Conservation (phyloP, 1,140 invertebrate genomes). For the Helicoverpa zea region DNA sequence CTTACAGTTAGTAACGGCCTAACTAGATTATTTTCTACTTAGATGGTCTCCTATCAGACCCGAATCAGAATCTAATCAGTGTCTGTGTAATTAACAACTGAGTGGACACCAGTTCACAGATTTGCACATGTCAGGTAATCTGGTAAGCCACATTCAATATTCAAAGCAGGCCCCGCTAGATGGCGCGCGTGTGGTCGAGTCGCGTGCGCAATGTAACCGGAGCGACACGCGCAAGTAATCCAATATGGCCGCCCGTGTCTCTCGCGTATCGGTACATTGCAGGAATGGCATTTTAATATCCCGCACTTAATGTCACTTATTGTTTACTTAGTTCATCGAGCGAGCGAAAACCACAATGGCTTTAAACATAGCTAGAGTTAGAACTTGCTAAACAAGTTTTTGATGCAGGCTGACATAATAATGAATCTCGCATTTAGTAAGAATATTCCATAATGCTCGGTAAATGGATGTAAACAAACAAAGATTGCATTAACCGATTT, state of each 20-base stretch:
- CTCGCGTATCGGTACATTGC: slow-evolving; percentile 81
- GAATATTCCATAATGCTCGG: slow-evolving; percentile 57
- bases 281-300: slow-evolving; percentile 85
- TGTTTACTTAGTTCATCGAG: slow-evolving; percentile 77
- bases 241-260: slow-evolving; percentile 81
- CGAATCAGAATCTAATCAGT: slow-evolving; percentile 33
- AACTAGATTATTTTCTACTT: background rate
- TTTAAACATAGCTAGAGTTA: slow-evolving; percentile 10
- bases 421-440: slow-evolving; percentile 29
- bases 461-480: slow-evolving; percentile 79
- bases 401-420: slow-evolving; percentile 28
- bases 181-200: slow-evolving; percentile 84
- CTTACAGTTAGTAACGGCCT: too few species aligned
- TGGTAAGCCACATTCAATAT: slow-evolving; percentile 61
- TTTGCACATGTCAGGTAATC: slow-evolving; percentile 49
- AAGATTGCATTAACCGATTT: slow-evolving; percentile 74
- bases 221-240: slow-evolving; percentile 84
- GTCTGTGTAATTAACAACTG: slow-evolving; percentile 50
- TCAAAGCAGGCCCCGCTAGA: slow-evolving; percentile 70
- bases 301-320: slow-evolving; percentile 80
- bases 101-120: slow-evolving; percentile 56
- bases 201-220: slow-evolving; percentile 83
- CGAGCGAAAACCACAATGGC: slow-evolving; percentile 72
- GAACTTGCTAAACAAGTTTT: slow-evolving; percentile 27
- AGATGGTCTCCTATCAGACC: background rate